Evolutionary conservation across 2,797 vertebrate genomes (phyloP).

Genomic region (Myotis vivesi): DNA sequence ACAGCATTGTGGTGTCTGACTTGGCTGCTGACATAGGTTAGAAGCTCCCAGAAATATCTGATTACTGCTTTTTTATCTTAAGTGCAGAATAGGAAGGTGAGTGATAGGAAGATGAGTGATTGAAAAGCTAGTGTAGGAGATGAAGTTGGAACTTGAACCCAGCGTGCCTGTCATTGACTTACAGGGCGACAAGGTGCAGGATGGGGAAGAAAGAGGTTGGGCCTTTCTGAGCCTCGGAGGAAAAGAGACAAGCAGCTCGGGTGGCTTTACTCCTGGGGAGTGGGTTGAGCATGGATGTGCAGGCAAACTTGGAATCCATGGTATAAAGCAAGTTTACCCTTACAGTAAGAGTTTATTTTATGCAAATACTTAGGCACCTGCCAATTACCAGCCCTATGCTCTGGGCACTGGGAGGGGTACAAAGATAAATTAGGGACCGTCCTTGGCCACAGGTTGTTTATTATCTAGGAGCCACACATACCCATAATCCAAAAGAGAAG

Average conservation of each 20-base stretch:
- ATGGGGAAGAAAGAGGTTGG: neutral
- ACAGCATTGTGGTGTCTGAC: neutral
- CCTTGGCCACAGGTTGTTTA: slow-evolving; percentile 31
- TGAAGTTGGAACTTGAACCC: neutral
- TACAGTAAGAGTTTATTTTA: neutral
- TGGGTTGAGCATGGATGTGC: neutral
- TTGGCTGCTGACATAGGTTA: neutral
- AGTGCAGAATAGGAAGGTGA: neutral
- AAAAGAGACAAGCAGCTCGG: neutral
- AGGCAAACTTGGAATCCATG: neutral
- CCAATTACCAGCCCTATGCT: neutral
- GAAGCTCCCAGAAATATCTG: slow-evolving; percentile 14
- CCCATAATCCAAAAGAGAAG: neutral
- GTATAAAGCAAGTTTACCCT: neutral
- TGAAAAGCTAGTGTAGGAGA: neutral
- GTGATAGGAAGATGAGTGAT: neutral
- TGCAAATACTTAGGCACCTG: neutral
- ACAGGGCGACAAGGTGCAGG: neutral
- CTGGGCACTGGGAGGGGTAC: neutral
- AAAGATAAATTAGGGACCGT: slow-evolving; percentile 3
- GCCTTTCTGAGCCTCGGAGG: neutral
- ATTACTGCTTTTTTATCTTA: slow-evolving; percentile 29
- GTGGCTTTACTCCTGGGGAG: neutral
- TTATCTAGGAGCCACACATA: slow-evolving; percentile 14
- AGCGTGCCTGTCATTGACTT: neutral